Evolutionary conservation across 2,113 vertebrate genomes (phyloP), one percentile per base, ranked within the genome.

Genomic region (Cygnus buccinator): DNA sequence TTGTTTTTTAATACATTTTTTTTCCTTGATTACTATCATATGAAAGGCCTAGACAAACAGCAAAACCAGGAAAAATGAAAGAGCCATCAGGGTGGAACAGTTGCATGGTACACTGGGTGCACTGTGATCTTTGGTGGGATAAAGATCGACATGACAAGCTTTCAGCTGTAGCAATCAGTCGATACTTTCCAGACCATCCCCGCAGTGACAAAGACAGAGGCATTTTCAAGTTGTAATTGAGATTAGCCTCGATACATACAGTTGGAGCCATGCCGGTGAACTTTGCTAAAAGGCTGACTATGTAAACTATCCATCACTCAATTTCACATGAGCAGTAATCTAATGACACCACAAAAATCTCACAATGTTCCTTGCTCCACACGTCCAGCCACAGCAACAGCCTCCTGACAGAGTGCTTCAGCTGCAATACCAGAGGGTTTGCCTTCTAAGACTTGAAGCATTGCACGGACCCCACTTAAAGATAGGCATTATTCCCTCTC

Each of bases 171-270:
- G 84, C 3, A 0, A 83, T 91, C 91, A 74, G 90, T 88, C 2
- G 17, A 85, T 83, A 52, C 25, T 85, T 95, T 71, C 75, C 91
- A 84, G 84, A 84, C 62, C 62, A 78, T 79, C 93, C 81, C 72
- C 44, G 41, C 22, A 4, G 78, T 22, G 63, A 95, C 83, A 90
- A 84, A 91, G 84, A 85, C 66, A 59, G 61, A 87, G 71, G 84
- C 87, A 90, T 96, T 97, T 96, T 93, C 76, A 91, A 94, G 77
- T 91, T 90, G 93, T 95, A 96, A 96, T 55, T 87, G 95, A 96
- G 93, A 94, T 96, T 91, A 94, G 92, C 71, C 75, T 91, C 2
- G 12, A 90, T 90, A 83, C 31, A 23, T 91, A 88, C 55, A 74
- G 84, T 39, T 93, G 91, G 94, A 95, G 46, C 46, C 25, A 20